These are phyloP conservation scores for Arrhamphus sclerolepis DNA, from an alignment of 2,797 vertebrate species.

Conservation along the genomic window DNA sequence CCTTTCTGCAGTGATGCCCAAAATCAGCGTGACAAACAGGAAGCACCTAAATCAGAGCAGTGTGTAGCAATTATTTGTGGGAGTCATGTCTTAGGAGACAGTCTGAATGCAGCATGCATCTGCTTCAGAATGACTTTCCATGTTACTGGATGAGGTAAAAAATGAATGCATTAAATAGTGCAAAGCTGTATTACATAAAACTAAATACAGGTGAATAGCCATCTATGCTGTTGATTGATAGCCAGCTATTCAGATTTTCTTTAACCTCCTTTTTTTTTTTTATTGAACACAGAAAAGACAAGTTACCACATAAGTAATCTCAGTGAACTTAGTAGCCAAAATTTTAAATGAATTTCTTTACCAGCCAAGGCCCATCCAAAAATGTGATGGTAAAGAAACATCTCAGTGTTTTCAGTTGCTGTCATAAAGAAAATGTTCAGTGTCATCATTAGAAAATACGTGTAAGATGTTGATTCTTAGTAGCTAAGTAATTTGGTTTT, in stretches of 20 bases:
- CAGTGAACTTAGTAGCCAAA: background rate
- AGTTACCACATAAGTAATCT: slow-evolving; percentile 25
- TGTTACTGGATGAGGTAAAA: no score
- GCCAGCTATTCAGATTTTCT: no score
- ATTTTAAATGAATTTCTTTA: background rate
- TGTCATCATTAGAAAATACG: no score
- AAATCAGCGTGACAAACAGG: slow-evolving; percentile 57
- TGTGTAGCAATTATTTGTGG: slow-evolving; percentile 19
- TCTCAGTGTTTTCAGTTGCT: background rate
- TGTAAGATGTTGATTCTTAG: background rate
- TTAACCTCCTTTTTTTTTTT: no score
- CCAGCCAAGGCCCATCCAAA: no score
- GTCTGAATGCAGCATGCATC: slow-evolving; percentile 11
- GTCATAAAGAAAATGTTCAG: background rate
- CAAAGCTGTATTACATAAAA: no score
- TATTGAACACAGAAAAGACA: slow-evolving; percentile 17
- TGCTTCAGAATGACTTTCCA: background rate
- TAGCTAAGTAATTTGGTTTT: background rate
- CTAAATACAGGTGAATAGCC: no score
- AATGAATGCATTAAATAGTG: no score
- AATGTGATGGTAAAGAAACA: no score
- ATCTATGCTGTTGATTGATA: no score
- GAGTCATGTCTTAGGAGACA: slow-evolving; percentile 19
- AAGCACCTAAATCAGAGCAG: slow-evolving; percentile 42
- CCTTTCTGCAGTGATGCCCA: slow-evolving; percentile 33